Percentiles rank a stretch among this genome's conserved stretches.
These are phyloP conservation scores for Bufo bufo DNA, from an alignment of 2,113 vertebrate species.

Conservation along the genomic window DNA sequence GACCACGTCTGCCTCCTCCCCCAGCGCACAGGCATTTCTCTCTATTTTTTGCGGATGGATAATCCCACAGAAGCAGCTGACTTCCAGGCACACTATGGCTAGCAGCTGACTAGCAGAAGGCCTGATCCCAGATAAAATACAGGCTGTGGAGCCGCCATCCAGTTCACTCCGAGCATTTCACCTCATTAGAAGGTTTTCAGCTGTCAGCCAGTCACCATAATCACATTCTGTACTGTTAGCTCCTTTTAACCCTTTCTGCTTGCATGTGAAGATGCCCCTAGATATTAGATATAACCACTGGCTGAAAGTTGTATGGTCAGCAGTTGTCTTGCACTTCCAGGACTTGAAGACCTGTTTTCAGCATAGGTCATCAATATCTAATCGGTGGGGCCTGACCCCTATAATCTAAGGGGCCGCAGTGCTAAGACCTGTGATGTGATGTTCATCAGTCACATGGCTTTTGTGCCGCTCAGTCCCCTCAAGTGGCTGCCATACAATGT, in stretches of 20 bases:
- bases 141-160: background rate
- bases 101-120: slow-evolving; percentile 57
- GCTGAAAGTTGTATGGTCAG: background rate
- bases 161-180: slow-evolving; percentile 26
- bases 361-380: background rate
- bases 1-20: slow-evolving; percentile 43
- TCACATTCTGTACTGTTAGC: slow-evolving; percentile 2
- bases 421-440: too few relatives aligned
- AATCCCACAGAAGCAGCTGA: slow-evolving; percentile 58
- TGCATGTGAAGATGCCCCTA: background rate
- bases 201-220: slow-evolving; percentile 38
- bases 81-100: slow-evolving; percentile 47
- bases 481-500: too few relatives aligned
- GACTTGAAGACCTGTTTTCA: background rate
- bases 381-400: too few relatives aligned
- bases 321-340: background rate
- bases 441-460: too few relatives aligned
- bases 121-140: slow-evolving; percentile 47
- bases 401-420: too few relatives aligned
- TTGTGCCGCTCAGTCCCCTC: too few relatives aligned
- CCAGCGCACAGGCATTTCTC: slow-evolving; percentile 30
- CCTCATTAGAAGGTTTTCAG: slow-evolving; percentile 36
- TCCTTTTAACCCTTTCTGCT: slow-evolving; percentile 11
- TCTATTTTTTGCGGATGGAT: slow-evolving; percentile 58
- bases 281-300: background rate